Percentiles rank a stretch among this genome's conserved stretches.
These are phyloP conservation scores for Origma solitaria DNA, from an alignment of 2,113 vertebrate genomes.

Conservation along the genomic window DNA sequence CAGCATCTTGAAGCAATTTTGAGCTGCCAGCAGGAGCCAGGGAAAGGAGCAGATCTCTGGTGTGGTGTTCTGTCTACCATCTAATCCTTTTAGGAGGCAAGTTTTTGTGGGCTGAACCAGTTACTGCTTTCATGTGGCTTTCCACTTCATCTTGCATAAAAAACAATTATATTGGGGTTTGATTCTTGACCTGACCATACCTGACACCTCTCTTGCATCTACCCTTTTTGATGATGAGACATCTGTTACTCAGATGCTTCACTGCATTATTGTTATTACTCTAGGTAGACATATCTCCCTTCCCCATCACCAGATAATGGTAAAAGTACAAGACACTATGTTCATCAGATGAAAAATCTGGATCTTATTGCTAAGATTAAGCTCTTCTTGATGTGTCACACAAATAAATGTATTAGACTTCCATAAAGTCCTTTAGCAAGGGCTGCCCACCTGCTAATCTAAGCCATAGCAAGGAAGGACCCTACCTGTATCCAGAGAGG, in stretches of 20 bases:
- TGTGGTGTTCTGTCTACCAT: not conserved
- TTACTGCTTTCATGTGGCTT: constrained; percentile 42
- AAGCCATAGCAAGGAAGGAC: not conserved
- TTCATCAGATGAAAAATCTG: not conserved
- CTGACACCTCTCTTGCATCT: not conserved
- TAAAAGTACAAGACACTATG: not conserved
- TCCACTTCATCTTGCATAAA: not conserved
- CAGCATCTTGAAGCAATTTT: constrained; percentile 46
- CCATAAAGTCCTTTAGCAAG: not conserved
- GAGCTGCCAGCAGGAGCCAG: constrained; percentile 9
- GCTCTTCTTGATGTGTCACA: not conserved
- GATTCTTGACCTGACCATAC: constrained; percentile 24
- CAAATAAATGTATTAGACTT: not conserved
- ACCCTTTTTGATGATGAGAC: constrained; percentile 9
- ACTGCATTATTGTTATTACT: not conserved
- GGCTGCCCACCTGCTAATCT: not conserved
- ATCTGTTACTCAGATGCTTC: not conserved
- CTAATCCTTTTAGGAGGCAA: constrained; percentile 18
- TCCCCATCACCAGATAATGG: not conserved
- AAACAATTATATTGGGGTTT: not conserved
- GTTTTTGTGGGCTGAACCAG: constrained; percentile 8
- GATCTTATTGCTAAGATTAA: not conserved
- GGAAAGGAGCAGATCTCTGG: not conserved
- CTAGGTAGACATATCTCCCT: accelerated
- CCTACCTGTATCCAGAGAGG: not conserved